These are phyloP conservation scores for Scomber colias DNA, from an alignment of 2,113 vertebrate genomes.

Conservation along the genomic window DNA sequence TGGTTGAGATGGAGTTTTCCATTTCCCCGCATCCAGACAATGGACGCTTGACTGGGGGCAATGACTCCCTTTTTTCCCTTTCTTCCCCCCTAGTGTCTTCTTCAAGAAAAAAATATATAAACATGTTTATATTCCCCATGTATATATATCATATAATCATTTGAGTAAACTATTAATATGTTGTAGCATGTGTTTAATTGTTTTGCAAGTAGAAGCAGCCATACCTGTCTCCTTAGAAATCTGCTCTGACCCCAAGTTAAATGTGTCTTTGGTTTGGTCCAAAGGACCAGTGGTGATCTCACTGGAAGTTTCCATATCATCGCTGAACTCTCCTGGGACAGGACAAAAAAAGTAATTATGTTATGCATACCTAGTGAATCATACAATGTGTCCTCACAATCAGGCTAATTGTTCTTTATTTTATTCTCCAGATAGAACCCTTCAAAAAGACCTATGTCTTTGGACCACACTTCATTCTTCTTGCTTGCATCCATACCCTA, in stretches of 20 bases:
- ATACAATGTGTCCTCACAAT: conserved; percentile 40
- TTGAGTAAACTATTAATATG: neutral
- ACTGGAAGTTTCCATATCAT: conserved; percentile 90
- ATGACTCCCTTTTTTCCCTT: conserved; percentile 87
- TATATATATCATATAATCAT: neutral
- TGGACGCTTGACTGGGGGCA: conserved; percentile 86
- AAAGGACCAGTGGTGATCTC: conserved; percentile 87
- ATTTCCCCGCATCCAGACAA: conserved; percentile 84
- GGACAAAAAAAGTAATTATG: conserved; percentile 47
- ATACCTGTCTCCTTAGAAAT: conserved; percentile 88
- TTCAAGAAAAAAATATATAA: conserved; percentile 64
- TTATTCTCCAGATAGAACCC: conserved; percentile 57
- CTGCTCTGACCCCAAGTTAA: conserved; percentile 85
- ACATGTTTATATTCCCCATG: neutral
- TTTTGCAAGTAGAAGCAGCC: neutral
- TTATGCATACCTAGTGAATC: conserved; percentile 51
- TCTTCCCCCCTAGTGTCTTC: conserved; percentile 85
- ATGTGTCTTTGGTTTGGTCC: conserved; percentile 91
- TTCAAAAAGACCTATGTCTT: conserved; percentile 67
- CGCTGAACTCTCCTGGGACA: conserved; percentile 88
- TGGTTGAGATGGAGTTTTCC: conserved; percentile 87
- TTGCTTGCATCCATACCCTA: conserved; percentile 72
- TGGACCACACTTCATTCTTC: conserved; percentile 73
- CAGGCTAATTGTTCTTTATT: conserved; percentile 49
- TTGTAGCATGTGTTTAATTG: neutral